Percentiles rank a stretch among this genome's conserved stretches.
phyloP scores from a whole-genome alignment of 2,797 vertebrate genomes.

The Corythornis leucogaster region DNA sequence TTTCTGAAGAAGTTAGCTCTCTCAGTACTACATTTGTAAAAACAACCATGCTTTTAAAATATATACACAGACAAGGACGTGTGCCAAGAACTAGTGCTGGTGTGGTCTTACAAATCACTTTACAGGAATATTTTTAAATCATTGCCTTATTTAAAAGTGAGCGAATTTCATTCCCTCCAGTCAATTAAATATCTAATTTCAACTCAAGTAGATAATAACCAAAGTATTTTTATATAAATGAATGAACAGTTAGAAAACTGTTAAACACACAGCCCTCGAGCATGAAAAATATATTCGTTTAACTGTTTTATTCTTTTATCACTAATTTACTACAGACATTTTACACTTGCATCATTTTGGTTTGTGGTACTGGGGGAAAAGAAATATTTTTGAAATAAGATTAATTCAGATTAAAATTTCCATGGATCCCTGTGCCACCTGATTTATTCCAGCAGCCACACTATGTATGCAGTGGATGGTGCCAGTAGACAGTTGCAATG shows the following conservation, averaged over 20 bases:
- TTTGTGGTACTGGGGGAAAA: constrained; percentile 41
- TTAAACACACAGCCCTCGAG: constrained; percentile 75
- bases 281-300: constrained; percentile 75
- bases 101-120: constrained; percentile 80
- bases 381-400: constrained; percentile 49
- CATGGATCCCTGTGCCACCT: neutral
- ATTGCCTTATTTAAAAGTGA: constrained; percentile 77
- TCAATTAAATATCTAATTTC: constrained; percentile 83
- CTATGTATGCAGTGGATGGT: neutral
- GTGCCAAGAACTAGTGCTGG: constrained; percentile 77
- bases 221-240: constrained; percentile 76
- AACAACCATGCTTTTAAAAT: constrained; percentile 79
- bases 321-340: constrained; percentile 67
- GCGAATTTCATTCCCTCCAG: constrained; percentile 76
- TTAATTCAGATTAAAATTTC: constrained; percentile 20
- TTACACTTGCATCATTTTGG: constrained; percentile 41
- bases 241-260: constrained; percentile 77
- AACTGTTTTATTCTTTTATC: constrained; percentile 76
- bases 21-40: constrained; percentile 80
- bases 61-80: constrained; percentile 69
- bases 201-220: constrained; percentile 77
- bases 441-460: neutral
- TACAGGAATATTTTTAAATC: constrained; percentile 79
- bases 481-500: neutral
- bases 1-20: constrained; percentile 84